Conservation (phyloP, 2,113 vertebrate species). For the Macroglossus sobrinus region DNA sequence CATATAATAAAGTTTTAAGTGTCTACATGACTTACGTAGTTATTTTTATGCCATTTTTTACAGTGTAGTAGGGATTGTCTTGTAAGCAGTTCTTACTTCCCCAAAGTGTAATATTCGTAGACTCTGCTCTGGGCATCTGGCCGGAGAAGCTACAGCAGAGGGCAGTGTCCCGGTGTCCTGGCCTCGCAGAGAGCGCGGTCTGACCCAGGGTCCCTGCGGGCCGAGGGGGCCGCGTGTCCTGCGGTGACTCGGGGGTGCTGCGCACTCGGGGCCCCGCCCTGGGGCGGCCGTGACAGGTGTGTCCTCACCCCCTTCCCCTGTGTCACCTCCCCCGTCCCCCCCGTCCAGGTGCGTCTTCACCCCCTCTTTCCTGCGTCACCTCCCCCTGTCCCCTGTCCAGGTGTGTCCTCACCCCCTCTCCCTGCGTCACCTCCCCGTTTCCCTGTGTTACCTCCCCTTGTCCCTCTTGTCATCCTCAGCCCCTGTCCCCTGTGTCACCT, state of each 20-base stretch:
- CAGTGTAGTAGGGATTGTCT: background rate
- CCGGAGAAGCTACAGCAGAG: background rate
- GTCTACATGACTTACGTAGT: background rate
- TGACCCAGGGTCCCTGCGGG: rapidly evolving
- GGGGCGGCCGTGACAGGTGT: too few relatives aligned
- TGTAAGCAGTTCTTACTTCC: background rate
- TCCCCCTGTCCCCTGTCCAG: too few relatives aligned
- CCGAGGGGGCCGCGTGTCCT: rapidly evolving
- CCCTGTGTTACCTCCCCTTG: too few relatives aligned
- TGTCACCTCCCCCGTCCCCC: too few relatives aligned
- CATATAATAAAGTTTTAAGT: conserved; percentile 38
- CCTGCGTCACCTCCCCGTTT: too few relatives aligned
- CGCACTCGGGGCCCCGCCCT: rapidly evolving
- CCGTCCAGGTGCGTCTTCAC: too few relatives aligned
- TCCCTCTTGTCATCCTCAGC: too few relatives aligned
- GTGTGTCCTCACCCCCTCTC: too few relatives aligned
- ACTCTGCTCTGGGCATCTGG: background rate
- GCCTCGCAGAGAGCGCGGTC: rapidly evolving
- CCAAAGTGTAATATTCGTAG: background rate
- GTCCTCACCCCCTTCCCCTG: too few relatives aligned
- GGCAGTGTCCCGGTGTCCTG: rapidly evolving
- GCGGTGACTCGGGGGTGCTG: rapidly evolving
- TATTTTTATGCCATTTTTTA: background rate
- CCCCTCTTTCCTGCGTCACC: too few relatives aligned
- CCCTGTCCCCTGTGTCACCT: too few relatives aligned